Evolutionary conservation across 2,797 vertebrate species (phyloP).

Genomic region (Clarias platycephalus): DNA sequence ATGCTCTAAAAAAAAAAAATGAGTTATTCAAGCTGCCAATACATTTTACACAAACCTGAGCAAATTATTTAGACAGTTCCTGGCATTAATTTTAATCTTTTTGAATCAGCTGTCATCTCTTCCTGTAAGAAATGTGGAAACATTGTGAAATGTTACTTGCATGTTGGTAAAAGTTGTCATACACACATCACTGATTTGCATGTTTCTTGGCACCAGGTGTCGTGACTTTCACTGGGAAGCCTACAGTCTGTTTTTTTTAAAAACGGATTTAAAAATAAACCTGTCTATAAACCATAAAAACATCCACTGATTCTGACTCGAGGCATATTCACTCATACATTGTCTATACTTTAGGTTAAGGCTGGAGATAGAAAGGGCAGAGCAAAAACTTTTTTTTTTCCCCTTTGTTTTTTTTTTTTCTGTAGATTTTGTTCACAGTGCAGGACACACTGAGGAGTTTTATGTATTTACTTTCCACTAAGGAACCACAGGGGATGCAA

Average conservation of each 20-base stretch:
- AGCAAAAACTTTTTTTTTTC: not conserved
- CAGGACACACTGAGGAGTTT: not conserved
- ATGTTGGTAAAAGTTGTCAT: slow-evolving; percentile 1
- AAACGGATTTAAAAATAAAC: slow-evolving; percentile 14
- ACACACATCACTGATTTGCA: not conserved
- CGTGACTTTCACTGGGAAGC: not conserved
- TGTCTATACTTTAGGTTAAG: not conserved
- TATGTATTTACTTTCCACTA: not conserved
- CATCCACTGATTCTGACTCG: slow-evolving; percentile 3
- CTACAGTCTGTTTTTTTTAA: not conserved
- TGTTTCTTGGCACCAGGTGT: not conserved
- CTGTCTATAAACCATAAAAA: not conserved
- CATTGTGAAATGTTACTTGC: not conserved
- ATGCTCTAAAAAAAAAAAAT: too few species aligned
- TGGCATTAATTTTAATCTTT: not conserved
- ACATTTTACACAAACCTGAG: not conserved
- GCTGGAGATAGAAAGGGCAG: not conserved
- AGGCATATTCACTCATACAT: not conserved
- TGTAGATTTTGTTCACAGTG: not conserved
- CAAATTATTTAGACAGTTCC: not conserved
- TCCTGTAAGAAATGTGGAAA: not conserved
- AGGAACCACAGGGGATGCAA: not conserved
- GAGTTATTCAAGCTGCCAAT: not conserved
- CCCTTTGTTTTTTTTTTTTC: not conserved
- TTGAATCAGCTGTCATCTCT: not conserved